phyloP scores from a whole-genome alignment of 2,888 invertebrate species.

The Dryobotodes eremita region DNA sequence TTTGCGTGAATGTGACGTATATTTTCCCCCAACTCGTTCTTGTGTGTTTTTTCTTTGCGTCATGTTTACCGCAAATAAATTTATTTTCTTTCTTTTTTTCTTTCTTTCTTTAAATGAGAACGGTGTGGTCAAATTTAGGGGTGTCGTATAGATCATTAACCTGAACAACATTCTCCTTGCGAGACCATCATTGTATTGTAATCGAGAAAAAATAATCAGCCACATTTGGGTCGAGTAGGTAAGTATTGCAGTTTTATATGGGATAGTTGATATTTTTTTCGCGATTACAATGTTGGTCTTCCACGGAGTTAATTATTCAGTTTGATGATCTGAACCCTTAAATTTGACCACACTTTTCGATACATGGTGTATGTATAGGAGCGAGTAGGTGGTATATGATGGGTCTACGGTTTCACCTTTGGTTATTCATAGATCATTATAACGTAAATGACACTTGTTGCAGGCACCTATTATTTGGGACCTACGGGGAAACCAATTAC shows the following conservation, averaged over 20 bases:
- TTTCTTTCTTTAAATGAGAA: too few relatives aligned
- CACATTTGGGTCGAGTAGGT: too few relatives aligned
- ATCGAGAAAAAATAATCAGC: neutral
- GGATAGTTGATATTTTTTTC: neutral
- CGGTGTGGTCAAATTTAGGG: neutral
- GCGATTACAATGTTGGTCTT: neutral
- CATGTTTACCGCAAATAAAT: too few relatives aligned
- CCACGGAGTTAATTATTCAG: neutral
- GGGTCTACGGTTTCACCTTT: neutral
- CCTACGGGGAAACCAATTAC: neutral
- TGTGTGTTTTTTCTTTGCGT: too few relatives aligned
- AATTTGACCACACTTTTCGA: neutral
- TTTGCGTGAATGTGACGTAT: too few relatives aligned
- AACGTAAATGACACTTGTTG: constrained; percentile 1
- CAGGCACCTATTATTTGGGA: constrained; percentile 29
- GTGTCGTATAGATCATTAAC: neutral
- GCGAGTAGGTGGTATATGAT: neutral
- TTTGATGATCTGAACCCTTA: neutral
- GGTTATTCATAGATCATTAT: too few relatives aligned
- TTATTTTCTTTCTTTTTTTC: too few relatives aligned
- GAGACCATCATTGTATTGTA: neutral
- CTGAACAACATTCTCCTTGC: neutral
- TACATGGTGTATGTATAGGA: neutral
- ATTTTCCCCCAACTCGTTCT: too few relatives aligned
- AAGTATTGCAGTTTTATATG: neutral